Evolutionary conservation across 2,888 invertebrate genomes (phyloP), one percentile per base, ranked within the genome.

Genomic region (Parthenolecanium corni): DNA sequence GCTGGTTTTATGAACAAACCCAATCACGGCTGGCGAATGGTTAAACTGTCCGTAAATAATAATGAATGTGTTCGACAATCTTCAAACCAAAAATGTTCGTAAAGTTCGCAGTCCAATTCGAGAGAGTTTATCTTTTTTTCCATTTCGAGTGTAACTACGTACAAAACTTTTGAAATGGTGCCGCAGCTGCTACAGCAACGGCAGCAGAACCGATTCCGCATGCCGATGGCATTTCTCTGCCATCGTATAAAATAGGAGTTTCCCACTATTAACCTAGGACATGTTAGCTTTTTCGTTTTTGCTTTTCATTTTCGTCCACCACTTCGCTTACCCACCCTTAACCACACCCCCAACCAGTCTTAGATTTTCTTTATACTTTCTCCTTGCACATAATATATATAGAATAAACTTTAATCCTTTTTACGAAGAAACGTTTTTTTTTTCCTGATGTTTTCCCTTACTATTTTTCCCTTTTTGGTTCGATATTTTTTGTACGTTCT

Each of bases 321-420:
- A 12, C 38, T 20, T 31, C n/a, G n/a, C 5, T 1, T 38, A 36
- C 38, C 11, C 40, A 14, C 5, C 9, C 21, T 49, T 20, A 2
- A 38, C 40, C 36, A 38, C 38, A 38, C 38, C 36, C 21, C 36
- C 36, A n/a, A n/a, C n/a, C 20, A 3, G 20, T 40, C 20, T 12
- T 53, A 16, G 36, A 21, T 16, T 52, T 52, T 52, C 31, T 52
- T 14, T 14, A 21, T 23, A 24, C 21, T 49, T 49, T 49, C 49
- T 21, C 24, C 23, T 20, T 24, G n/a, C n/a, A n/a, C n/a, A n/a
- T n/a, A 16, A n/a, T 51, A 6, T 49, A 21, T 49, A 24, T 52
- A 52, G 24, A 52, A 52, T 52, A 52, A 52, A 52, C 52, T 53
- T 53, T 53, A 53, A 53, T 53, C 16, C 53, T 53, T 53, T 20